phyloP scores from a whole-genome alignment of 2,113 vertebrate species.

The Chaetops frenatus region DNA sequence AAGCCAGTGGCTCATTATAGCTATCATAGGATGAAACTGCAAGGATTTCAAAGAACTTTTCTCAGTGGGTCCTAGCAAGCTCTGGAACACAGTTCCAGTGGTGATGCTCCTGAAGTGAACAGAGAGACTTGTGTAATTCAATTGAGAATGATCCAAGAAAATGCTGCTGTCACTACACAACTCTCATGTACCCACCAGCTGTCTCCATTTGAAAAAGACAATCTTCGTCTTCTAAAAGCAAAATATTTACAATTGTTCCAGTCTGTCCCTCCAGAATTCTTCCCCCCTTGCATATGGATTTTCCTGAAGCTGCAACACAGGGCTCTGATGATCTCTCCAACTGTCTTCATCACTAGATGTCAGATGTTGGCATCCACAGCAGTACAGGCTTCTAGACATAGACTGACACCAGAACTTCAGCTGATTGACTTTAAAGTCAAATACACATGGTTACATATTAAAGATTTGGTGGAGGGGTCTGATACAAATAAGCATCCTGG shows the following conservation, averaged over 20 bases:
- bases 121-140: not conserved
- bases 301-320: not conserved
- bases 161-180: not conserved
- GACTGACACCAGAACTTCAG: not conserved
- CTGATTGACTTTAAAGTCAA: not conserved
- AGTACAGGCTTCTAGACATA: not conserved
- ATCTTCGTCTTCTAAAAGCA: not conserved
- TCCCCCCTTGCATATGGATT: not conserved
- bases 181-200: slow-evolving; percentile 11
- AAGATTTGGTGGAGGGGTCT: not conserved
- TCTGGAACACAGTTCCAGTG: not conserved
- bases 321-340: not conserved
- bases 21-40: not conserved
- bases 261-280: slow-evolving; percentile 8
- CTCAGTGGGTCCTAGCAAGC: not conserved
- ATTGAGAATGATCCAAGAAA: slow-evolving; percentile 1
- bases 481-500: not conserved
- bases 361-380: not conserved
- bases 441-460: not conserved
- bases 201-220: slow-evolving; percentile 23
- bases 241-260: slow-evolving; percentile 51
- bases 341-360: not conserved
- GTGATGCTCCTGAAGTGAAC: not conserved
- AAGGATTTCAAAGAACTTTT: slow-evolving; percentile 7
- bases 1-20: not conserved